Conservation (phyloP, 2,113 vertebrate species). For the Meleagris gallopavo region DNA sequence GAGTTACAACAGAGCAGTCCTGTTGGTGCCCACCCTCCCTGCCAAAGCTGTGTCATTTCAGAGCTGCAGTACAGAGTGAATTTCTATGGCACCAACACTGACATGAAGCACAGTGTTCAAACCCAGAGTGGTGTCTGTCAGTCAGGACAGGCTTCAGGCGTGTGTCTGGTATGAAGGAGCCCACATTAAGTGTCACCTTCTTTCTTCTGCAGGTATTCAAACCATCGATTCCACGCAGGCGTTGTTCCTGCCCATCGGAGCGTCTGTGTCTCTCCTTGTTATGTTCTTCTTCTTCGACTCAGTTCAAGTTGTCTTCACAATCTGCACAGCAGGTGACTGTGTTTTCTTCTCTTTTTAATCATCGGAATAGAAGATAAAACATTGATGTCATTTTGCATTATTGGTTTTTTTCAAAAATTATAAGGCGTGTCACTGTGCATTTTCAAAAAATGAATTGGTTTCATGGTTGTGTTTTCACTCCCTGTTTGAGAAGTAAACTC, state of each 20-base stretch:
- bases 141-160: rapidly evolving
- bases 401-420: constrained; percentile 6
- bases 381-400: not conserved
- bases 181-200: not conserved
- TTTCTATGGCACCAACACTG: rapidly evolving
- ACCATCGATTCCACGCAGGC: constrained; percentile 99
- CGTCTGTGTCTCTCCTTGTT: constrained; percentile 96
- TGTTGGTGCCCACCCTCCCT: rapidly evolving
- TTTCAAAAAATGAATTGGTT: not conserved
- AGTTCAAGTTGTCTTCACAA: constrained; percentile 99
- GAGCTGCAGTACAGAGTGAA: not conserved
- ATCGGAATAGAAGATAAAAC: not conserved
- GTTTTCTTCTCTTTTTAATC: not conserved
- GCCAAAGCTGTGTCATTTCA: rapidly evolving
- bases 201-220: constrained; percentile 90
- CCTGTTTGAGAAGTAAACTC: constrained; percentile 16
- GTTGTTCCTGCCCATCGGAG: constrained; percentile 96
- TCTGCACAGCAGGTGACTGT: constrained; percentile 96
- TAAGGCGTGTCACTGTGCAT: not conserved
- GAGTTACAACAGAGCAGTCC: not conserved
- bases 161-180: not conserved
- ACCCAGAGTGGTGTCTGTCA: not conserved
- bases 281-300: constrained; percentile 99
- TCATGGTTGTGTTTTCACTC: constrained; percentile 9
- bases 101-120: rapidly evolving